Percentiles rank a stretch among this genome's conserved stretches.
phyloP scores from a whole-genome alignment of 2,797 vertebrate genomes.

The Paedocypris micromegethes region DNA sequence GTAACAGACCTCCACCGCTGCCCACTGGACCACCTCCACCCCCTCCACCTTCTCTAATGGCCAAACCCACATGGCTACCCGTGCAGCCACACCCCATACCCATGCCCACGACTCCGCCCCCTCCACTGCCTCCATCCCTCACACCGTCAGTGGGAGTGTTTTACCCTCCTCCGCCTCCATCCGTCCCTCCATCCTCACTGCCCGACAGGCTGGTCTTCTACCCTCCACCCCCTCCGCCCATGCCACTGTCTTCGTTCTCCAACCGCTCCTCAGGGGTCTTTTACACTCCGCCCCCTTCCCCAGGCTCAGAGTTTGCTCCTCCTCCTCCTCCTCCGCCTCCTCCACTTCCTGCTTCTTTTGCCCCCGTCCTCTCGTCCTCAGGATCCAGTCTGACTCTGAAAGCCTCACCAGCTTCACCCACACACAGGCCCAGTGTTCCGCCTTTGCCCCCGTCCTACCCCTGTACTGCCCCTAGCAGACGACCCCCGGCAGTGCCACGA shows the following conservation, averaged over 20 bases:
- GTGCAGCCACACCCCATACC: slow-evolving; percentile 57
- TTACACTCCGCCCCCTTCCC: slow-evolving; percentile 51
- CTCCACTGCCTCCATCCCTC: slow-evolving; percentile 56
- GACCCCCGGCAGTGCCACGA: slow-evolving; percentile 70
- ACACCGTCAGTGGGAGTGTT: slow-evolving; percentile 52
- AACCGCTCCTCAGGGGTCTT: slow-evolving; percentile 58
- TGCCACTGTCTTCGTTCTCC: slow-evolving; percentile 54
- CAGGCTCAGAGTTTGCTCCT: neutral
- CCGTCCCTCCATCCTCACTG: slow-evolving; percentile 52
- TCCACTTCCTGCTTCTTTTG: slow-evolving; percentile 56
- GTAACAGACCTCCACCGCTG: slow-evolving; percentile 54
- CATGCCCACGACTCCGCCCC: slow-evolving; percentile 44
- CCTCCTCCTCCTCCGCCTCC: slow-evolving; percentile 61
- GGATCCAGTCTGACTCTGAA: slow-evolving; percentile 69
- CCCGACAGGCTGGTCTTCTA: slow-evolving; percentile 58
- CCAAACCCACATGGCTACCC: slow-evolving; percentile 72
- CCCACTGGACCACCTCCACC: slow-evolving; percentile 66
- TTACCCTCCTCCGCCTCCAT: slow-evolving; percentile 52
- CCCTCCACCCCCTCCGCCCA: slow-evolving; percentile 50
- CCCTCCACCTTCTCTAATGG: slow-evolving; percentile 56
- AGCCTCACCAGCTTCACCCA: slow-evolving; percentile 59
- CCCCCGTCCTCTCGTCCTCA: slow-evolving; percentile 55
- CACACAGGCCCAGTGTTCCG: slow-evolving; percentile 61
- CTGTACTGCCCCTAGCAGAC: slow-evolving; percentile 63
- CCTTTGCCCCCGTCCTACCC: slow-evolving; percentile 70